Conservation (phyloP, 2,888 invertebrate genomes). For the Drosophila eohydei region DNA sequence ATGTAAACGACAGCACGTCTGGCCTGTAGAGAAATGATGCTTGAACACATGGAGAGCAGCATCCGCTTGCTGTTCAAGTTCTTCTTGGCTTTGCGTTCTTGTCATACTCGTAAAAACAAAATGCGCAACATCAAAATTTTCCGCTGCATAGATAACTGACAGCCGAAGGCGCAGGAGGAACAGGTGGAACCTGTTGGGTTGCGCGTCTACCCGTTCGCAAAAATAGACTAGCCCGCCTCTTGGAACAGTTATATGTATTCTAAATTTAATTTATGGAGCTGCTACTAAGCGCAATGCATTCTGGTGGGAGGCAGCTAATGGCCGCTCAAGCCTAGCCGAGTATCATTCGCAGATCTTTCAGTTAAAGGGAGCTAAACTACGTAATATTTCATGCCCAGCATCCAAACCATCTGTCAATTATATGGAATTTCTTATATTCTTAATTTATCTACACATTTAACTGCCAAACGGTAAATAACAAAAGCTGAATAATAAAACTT, state of each 20-base stretch:
- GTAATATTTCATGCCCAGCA: neutral
- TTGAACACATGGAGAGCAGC: constrained; percentile 35
- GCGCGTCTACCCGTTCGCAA: neutral
- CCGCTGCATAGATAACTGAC: constrained; percentile 21
- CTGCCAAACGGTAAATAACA: neutral
- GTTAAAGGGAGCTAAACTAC: constrained; percentile 2
- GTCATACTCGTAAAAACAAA: constrained; percentile 45
- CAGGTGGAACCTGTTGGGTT: constrained; percentile 53
- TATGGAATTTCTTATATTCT: neutral
- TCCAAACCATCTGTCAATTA: neutral
- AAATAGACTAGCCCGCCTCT: neutral
- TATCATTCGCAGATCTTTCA: neutral
- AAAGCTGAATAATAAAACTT: neutral
- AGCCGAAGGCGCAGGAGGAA: constrained; percentile 43
- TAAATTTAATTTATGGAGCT: constrained; percentile 35
- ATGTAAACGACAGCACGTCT: constrained; percentile 17
- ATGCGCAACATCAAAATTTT: constrained; percentile 44
- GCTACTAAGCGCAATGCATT: neutral
- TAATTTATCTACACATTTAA: neutral
- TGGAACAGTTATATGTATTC: constrained; percentile 21
- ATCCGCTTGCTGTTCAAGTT: constrained; percentile 44
- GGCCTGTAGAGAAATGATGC: constrained; percentile 10
- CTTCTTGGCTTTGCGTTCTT: constrained; percentile 23
- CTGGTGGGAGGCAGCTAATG: constrained; percentile 23
- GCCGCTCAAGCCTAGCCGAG: neutral